These are phyloP conservation scores for Agrochola lychnidis DNA, from an alignment of 2,888 invertebrate species.

Conservation along the genomic window DNA sequence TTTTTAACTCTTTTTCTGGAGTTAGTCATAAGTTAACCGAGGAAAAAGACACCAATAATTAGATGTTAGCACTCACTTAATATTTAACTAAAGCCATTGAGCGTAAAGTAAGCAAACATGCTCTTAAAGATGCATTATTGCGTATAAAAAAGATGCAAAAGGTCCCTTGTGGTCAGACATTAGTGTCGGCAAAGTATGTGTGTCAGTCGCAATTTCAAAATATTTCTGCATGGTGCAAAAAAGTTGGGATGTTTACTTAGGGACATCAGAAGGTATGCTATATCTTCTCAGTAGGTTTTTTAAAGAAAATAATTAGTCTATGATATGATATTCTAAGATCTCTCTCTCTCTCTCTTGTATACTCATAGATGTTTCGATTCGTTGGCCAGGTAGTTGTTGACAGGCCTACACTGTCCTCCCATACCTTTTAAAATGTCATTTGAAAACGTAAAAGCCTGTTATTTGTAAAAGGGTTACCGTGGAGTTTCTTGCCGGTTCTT, in stretches of 20 bases:
- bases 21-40: slow-evolving; percentile 31
- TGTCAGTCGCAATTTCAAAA: slow-evolving; percentile 22
- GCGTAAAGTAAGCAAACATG: slow-evolving; percentile 45
- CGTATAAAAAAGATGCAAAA: slow-evolving; percentile 44
- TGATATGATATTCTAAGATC: neutral
- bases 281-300: neutral
- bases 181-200: slow-evolving; percentile 25
- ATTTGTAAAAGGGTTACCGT: neutral
- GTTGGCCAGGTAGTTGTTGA: neutral
- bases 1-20: neutral
- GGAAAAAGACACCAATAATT: slow-evolving; percentile 31
- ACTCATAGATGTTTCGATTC: neutral
- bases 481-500: neutral
- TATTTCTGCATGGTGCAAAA: slow-evolving; percentile 25
- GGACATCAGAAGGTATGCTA: neutral
- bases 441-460: neutral
- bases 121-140: slow-evolving; percentile 49
- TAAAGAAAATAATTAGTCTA: neutral
- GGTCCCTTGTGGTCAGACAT: slow-evolving; percentile 22
- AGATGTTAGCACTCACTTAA: slow-evolving; percentile 43
- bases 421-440: neutral
- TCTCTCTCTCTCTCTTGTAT: neutral
- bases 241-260: slow-evolving; percentile 3
- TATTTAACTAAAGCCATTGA: slow-evolving; percentile 49
- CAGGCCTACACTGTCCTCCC: no score